Conservation (phyloP, 1,140 invertebrate species). For the Brachionus calyciflorus region DNA sequence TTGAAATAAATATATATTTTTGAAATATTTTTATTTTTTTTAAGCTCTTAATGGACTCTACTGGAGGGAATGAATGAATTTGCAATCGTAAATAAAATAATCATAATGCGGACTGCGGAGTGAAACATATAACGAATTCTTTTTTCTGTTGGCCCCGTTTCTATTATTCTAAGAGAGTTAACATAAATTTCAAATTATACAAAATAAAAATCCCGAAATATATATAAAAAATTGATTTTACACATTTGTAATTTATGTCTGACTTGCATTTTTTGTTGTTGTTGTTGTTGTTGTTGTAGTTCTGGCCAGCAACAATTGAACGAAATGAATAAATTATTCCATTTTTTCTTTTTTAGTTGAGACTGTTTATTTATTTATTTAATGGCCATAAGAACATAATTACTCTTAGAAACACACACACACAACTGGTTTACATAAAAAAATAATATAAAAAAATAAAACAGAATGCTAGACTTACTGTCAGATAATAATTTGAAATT, state of each 20-base stretch:
- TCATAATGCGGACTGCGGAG: neutral
- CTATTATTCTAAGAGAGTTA: neutral
- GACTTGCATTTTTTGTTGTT: conserved; percentile 4
- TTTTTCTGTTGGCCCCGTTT: conserved; percentile 22
- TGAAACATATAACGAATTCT: conserved; percentile 9
- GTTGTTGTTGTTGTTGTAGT: too few species aligned
- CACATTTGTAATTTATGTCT: conserved; percentile 12
- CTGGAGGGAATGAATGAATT: conserved; percentile 1
- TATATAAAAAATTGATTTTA: conserved; percentile 25
- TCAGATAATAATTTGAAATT: too few species aligned
- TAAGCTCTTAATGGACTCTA: conserved; percentile 5
- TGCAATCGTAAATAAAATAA: conserved; percentile 25
- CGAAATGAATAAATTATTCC: conserved; percentile 33
- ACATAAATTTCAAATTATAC: conserved; percentile 35
- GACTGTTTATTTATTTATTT: neutral
- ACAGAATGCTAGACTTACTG: too few species aligned
- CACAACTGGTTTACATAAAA: too few species aligned
- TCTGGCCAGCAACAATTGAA: too few species aligned
- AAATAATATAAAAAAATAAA: too few species aligned
- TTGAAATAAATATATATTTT: conserved; percentile 8
- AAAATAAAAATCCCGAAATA: conserved; percentile 1
- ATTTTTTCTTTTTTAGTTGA: too few species aligned
- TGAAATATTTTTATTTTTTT: too few species aligned
- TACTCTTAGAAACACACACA: neutral
- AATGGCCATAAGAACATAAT: neutral